Conservation (phyloP, 53 echinoderm and acorn worm genomes). For the Actinopyga echinites region DNA sequence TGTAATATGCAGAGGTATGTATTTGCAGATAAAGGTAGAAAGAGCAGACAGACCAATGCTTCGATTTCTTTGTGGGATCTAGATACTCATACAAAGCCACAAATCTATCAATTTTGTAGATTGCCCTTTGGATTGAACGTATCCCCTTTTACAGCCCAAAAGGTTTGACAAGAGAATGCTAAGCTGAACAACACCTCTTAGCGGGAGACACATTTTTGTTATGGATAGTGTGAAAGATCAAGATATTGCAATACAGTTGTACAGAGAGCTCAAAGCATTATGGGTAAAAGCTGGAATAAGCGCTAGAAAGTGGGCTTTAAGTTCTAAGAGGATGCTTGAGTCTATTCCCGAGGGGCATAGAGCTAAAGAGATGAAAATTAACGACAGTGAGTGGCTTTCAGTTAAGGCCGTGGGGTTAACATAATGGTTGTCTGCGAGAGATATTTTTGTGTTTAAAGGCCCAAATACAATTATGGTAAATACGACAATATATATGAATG, state of each 20-base stretch:
- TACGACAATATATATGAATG: not conserved
- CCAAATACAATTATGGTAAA: not conserved
- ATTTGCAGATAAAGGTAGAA: constrained; percentile 36
- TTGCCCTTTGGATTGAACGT: constrained; percentile 40
- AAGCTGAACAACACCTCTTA: not conserved
- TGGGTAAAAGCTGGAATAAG: not conserved
- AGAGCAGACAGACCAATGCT: not conserved
- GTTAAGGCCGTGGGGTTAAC: not conserved
- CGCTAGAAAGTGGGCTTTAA: not conserved
- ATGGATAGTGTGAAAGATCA: constrained; percentile 27
- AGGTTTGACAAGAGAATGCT: constrained; percentile 13
- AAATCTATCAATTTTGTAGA: constrained; percentile 8
- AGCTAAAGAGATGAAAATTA: constrained; percentile 8
- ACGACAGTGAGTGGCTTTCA: constrained; percentile 2
- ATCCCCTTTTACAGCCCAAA: constrained; percentile 32
- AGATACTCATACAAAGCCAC: not conserved
- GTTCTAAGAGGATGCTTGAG: not conserved
- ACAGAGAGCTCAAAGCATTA: not conserved
- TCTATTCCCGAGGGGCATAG: not conserved
- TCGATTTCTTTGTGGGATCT: constrained; percentile 39
- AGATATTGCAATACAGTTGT: constrained; percentile 36
- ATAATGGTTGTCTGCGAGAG: not conserved
- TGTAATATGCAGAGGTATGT: constrained; percentile 45
- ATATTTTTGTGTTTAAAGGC: constrained; percentile 8
- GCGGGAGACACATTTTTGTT: not conserved